Conservation (phyloP, 2,797 vertebrate species). For the Hypotaenidia okinawae region DNA sequence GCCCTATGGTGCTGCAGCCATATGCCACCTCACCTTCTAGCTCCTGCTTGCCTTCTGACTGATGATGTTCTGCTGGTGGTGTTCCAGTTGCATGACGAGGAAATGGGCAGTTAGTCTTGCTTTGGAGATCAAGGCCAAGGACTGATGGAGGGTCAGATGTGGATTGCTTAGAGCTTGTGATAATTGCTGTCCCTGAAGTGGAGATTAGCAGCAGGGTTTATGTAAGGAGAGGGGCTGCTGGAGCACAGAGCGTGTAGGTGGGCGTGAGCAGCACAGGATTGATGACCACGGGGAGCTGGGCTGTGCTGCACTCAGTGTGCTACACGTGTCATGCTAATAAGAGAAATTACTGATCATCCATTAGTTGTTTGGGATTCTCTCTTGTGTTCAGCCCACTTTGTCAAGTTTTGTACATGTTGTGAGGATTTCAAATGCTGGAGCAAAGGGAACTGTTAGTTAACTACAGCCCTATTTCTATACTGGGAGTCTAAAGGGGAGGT, state of each 20-base stretch:
- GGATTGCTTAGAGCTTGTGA: not conserved
- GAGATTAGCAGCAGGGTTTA: not conserved
- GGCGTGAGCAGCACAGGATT: not conserved
- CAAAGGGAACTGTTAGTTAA: not conserved
- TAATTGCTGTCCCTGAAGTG: not conserved
- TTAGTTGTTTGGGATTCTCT: not conserved
- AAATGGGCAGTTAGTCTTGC: not conserved
- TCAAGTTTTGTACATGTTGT: not conserved
- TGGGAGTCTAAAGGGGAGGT: not conserved
- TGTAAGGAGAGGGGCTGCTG: not conserved
- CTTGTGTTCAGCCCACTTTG: not conserved
- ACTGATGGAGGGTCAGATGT: not conserved
- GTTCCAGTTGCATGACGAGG: not conserved
- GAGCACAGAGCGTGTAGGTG: not conserved
- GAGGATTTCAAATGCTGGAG: not conserved
- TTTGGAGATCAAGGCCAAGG: not conserved
- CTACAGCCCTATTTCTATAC: not conserved
- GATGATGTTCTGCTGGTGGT: not conserved
- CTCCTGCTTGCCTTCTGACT: not conserved
- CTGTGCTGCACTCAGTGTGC: not conserved
- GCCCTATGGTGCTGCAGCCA: not conserved
- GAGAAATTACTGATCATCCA: not conserved
- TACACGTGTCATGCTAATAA: not conserved
- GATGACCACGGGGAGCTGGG: not conserved
- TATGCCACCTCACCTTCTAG: not conserved